Conservation (phyloP, 1,140 invertebrate species). For the Magallana angulata region DNA sequence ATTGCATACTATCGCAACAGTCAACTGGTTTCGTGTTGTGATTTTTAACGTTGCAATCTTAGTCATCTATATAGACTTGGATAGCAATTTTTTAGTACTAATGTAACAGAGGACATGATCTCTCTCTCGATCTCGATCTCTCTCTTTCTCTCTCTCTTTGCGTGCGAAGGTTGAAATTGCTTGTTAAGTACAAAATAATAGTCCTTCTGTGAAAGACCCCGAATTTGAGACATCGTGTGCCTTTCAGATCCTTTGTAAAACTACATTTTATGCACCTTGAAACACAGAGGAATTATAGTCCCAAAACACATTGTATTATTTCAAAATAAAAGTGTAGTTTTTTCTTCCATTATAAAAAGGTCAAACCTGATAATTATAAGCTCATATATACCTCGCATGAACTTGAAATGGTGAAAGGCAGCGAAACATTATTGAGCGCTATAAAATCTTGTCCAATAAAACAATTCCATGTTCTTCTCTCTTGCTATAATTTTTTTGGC, state of each 20-base stretch:
- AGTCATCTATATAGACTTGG: too few relatives aligned
- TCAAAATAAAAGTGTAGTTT: background rate
- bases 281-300: constrained; percentile 1
- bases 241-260: constrained; percentile 3
- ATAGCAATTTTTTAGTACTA: too few relatives aligned
- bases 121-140: background rate
- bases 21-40: too few relatives aligned
- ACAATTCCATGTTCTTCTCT: background rate
- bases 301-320: constrained; percentile 4
- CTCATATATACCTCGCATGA: background rate
- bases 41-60: too few relatives aligned
- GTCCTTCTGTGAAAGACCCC: background rate
- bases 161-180: background rate
- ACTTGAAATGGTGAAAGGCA: background rate
- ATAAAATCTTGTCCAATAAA: constrained; percentile 10
- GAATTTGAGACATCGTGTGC: background rate
- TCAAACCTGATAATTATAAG: background rate
- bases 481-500: background rate
- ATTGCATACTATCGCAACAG: background rate
- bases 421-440: background rate
- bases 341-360: background rate
- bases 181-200: constrained; percentile 25
- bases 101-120: background rate
- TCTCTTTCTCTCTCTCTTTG: background rate
- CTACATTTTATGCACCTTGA: constrained; percentile 4